Conservation (phyloP, 2,888 invertebrate species). For the Strigamia crassipes region DNA sequence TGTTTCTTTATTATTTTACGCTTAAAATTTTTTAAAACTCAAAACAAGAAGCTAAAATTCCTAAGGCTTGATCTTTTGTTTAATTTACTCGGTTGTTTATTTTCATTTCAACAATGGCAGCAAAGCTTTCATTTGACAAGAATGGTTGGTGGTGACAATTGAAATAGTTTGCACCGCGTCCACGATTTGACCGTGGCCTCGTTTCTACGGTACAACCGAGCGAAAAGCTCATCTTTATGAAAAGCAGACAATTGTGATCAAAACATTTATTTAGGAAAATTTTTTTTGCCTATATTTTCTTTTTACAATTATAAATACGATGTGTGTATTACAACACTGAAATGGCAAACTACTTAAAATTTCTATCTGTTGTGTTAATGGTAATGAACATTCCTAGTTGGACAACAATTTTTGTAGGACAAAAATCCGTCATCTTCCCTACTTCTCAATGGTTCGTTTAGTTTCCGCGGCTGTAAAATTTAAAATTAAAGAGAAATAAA, state of each 20-base stretch:
- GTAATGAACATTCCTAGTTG: neutral
- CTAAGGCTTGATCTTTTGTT: constrained; percentile 13
- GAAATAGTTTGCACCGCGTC: too few relatives aligned
- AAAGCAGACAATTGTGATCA: too few relatives aligned
- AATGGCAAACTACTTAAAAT: neutral
- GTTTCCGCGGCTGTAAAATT: neutral
- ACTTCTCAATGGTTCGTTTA: neutral
- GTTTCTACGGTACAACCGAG: too few relatives aligned
- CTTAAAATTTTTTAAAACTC: neutral
- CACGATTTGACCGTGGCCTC: too few relatives aligned
- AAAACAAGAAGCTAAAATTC: neutral
- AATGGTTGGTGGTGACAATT: too few relatives aligned
- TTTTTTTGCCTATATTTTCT: too few relatives aligned
- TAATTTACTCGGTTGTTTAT: neutral
- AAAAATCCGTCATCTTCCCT: neutral
- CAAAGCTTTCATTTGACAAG: neutral
- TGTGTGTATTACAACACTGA: too few relatives aligned
- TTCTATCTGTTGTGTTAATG: neutral
- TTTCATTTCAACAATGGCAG: neutral
- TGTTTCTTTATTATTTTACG: neutral
- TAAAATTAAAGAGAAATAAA: neutral
- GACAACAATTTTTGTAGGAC: constrained; percentile 19
- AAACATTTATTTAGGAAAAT: too few relatives aligned
- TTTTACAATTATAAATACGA: too few relatives aligned
- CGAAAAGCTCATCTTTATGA: too few relatives aligned